A percentile compares a stretch with the other conserved stretches of the same genome.
Conservation (phyloP, 2,888 invertebrate genomes). For the Ophioninae sp. region DNA sequence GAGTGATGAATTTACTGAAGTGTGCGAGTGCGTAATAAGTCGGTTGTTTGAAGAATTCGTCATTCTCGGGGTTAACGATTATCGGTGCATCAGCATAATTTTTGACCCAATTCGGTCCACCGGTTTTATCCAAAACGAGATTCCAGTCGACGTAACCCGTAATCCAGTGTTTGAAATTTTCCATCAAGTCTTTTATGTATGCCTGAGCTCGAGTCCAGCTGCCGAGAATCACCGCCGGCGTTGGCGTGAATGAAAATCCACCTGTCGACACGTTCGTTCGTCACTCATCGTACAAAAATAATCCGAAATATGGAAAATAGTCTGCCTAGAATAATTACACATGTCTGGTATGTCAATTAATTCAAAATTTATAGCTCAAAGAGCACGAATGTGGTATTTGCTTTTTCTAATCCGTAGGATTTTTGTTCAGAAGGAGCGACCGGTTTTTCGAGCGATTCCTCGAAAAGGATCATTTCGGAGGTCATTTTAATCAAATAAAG, state of each 20-base stretch:
- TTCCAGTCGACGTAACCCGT: slow-evolving; percentile 97
- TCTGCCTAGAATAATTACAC: no score
- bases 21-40: slow-evolving; percentile 93
- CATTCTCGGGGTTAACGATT: slow-evolving; percentile 83
- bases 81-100: slow-evolving; percentile 93
- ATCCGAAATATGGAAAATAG: no score
- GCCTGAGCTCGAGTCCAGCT: slow-evolving; percentile 88
- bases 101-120: slow-evolving; percentile 92
- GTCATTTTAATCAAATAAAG: no score
- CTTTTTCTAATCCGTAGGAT: no score
- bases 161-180: slow-evolving; percentile 88
- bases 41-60: slow-evolving; percentile 94
- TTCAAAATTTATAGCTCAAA: no score
- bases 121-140: slow-evolving; percentile 86
- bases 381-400: no score
- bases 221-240: slow-evolving; percentile 87
- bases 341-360: no score
- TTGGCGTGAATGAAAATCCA: no score
- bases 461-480: no score
- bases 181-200: slow-evolving; percentile 86
- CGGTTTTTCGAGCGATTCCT: no score
- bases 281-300: no score
- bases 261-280: slow-evolving; percentile 78
- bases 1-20: slow-evolving; percentile 87
- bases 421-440: no score